Percentiles rank a stretch among this genome's conserved stretches.
Conservation (phyloP, 2,113 vertebrate genomes). For the Calyptommatus sinebrachiatus region DNA sequence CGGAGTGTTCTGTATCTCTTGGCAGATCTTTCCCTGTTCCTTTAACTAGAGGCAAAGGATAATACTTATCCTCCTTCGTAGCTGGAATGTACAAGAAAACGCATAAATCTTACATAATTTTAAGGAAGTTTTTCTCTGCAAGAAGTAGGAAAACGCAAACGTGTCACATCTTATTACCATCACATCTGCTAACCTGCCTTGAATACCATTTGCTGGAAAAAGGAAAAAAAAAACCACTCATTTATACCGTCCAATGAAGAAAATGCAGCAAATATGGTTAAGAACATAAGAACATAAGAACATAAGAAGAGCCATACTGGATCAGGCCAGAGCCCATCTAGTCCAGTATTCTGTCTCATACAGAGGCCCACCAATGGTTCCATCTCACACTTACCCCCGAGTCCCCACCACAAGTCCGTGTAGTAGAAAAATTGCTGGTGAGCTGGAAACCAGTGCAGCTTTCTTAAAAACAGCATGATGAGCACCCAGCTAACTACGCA, state of each 20-base stretch:
- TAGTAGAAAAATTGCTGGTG: no score
- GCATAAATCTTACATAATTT: slow-evolving; percentile 39
- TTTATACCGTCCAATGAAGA: not conserved
- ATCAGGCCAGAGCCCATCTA: no score
- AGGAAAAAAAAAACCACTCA: slow-evolving; percentile 17
- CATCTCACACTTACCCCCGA: not conserved
- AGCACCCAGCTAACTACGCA: no score
- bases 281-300: no score
- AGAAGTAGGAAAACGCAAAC: slow-evolving; percentile 35
- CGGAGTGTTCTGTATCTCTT: slow-evolving; percentile 5
- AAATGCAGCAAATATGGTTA: slow-evolving; percentile 25
- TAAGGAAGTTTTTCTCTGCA: slow-evolving; percentile 38
- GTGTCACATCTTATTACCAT: slow-evolving; percentile 46
- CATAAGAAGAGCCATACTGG: no score
- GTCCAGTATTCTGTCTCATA: no score
- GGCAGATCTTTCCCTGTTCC: not conserved
- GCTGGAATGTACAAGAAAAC: slow-evolving; percentile 3
- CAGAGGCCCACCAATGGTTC: no score
- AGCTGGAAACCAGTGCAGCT: no score
- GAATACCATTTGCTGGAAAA: slow-evolving; percentile 23
- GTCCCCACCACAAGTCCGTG: no score
- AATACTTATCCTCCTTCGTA: not conserved
- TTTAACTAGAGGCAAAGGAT: not conserved
- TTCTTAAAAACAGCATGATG: no score
- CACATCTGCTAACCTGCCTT: slow-evolving; percentile 36